Evolutionary conservation across 2,113 vertebrate genomes (phyloP), one percentile per base, ranked within the genome.

Genomic region (Xerus inauris): DNA sequence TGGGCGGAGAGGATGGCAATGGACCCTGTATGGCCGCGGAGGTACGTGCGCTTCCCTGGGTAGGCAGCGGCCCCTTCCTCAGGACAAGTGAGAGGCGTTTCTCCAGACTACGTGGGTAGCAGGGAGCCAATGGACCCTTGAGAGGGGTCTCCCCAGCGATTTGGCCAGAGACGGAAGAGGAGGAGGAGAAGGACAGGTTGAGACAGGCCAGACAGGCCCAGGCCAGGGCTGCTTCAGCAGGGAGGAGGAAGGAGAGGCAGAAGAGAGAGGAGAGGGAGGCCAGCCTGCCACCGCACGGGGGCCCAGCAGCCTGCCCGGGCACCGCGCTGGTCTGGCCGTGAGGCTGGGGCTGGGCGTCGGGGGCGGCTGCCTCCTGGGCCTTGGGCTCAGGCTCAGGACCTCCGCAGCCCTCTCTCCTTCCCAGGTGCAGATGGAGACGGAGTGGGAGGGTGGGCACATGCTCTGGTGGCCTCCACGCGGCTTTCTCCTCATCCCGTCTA

Each of bases 1-100:
- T 22, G 0, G 0, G 11, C n/a, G 42, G 35, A 24, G 12, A 4
- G 42, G 26, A 5, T 6, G 47, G 45, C 0, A 1, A 7, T 54
- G n/a, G 42, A 77, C 14, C 9, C 17, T 22, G 3, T 1, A 10
- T 1, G 42, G 13, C 4, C 30, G 62, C 62, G 22, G 57, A 59
- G 54, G 57, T 59, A 19, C 17, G 9, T 28, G 59, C 6, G 59
- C 59, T 62, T 24, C 22, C 19, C 62, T 1, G 10, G 28, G 62
- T 17, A 9, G 64, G 24, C 2, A 0, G 26, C 0, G 4, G 32
- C 35, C 7, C 0, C 0, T 62, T 72, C 87, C 67, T 54, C 9
- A 14, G 8, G 38, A 42, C 62, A 12, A 6, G 64, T 2, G 8
- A 16, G 59, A 71, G 13, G 38, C 1, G 1, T n/a, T 45, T 45